Evolutionary conservation across 2,888 invertebrate species (phyloP), one percentile per base, ranked within the genome.

Genomic region (Nemoura dubitans): DNA sequence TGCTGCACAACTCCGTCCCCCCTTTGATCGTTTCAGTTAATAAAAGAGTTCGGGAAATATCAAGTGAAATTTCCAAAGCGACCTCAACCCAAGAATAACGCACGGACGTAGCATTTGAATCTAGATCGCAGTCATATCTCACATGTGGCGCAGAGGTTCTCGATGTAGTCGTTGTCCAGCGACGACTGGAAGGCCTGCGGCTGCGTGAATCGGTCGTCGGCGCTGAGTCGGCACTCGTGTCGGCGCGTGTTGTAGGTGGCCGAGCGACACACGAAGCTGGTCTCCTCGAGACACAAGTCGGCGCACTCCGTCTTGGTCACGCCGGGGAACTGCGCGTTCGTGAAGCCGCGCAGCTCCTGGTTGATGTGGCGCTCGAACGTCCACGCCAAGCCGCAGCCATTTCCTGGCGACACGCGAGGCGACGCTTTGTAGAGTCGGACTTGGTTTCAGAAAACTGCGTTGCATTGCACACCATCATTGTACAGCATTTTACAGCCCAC

Each of bases 121-220:
- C 3, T 6, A 36, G 36, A 36, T 36, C 36, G 3, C 36, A 36
- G 36, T 6, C 3, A 10, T 36, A 6, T 10, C 90, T 89, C 90
- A 92, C 92, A 90, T 83, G 91, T 90, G 27, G 92, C 91, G 89
- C 93, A 93, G 89, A 93, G 93, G 89, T 93, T 93, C 89, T 93
- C 93, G 88, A 93, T 90, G 89, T 93, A 93, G 89, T 93, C 93
- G 87, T 91, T 89, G 89, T 92, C 92, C 0, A 90, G 89, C n/a
- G 92, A 90, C 30, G 90, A 89, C 86, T 90, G 89, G 89, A 93
- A 92, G 86, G 92, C 92, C 86, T 91, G 91, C 7, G 93, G 92
- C 87, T 92, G 92, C 76, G 92, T 92, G 88, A 92, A 91, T 78
- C 93, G 90, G 89, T 93, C 92, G 87, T 93, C 92, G 29, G 91